Evolutionary conservation across 2,888 invertebrate species (phyloP), one percentile per base, ranked within the genome.

Genomic region (Cordilura impudica): DNA sequence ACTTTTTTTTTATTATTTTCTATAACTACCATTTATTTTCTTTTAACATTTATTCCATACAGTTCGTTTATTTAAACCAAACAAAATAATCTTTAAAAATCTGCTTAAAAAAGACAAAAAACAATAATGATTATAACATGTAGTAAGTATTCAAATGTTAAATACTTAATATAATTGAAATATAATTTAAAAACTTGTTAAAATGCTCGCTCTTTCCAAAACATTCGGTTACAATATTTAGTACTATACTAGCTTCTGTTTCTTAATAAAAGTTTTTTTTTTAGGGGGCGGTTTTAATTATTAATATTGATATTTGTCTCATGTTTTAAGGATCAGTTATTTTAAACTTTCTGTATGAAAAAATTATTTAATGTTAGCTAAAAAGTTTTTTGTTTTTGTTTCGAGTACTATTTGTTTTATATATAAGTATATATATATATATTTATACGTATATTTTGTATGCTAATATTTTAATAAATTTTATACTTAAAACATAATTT

Each of bases 321-420:
- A 4, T 54, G 14, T 19, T 49, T 26, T 23, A 54, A 67, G 43
- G 39, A 58, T 53, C 39, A 69, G 47, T 58, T 75, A 19, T 73
- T 61, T 74, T 51, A 67, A 75, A 63, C 63, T 45, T 75, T 71
- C 54, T 79, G 79, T 79, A 75, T 79, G 74, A 74, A 78, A 78
- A 74, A 70, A 43, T 58, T 29, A 29, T 77, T 26, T 76, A 66
- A 60, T 73, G 65, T 74, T 75, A 75, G 72, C 74, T 75, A 75
- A 79, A 79, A 71, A 67, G 67, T 63, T 47, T 19, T 63, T 63
- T 63, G n/a, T 63, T 60, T 61, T 63, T 61, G 31, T 58, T 75
- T 79, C 79, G 79, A 79, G 79, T 71, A 79, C 79, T 75, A 79
- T 49, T 21, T 74, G 54, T 58, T 35, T n/a, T 67, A 35, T 67